Evolutionary conservation across 1,140 invertebrate genomes (phyloP), one percentile per base, ranked within the genome.

Genomic region (Lepidostoma basale): DNA sequence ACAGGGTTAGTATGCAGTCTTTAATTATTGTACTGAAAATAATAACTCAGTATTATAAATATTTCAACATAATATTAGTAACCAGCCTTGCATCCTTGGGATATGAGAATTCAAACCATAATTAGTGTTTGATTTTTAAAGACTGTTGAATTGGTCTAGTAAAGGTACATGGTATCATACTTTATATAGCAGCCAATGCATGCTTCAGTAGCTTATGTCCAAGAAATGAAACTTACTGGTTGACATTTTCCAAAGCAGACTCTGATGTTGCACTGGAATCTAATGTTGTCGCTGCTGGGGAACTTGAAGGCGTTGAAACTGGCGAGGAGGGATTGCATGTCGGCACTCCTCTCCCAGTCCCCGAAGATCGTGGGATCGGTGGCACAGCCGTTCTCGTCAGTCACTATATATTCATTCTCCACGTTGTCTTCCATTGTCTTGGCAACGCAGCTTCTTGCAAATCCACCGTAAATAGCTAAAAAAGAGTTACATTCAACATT

Each of bases 291-390:
- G 75, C 93, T 95, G 67, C 92, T 94, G 0, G 95, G 95, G 87
- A 98, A 98, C 78, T 98, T 97, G 78, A 98, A 98, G 3, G 95
- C 95, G 77, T 96, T 96, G 77, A 98, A 97, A 67, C 90, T 88
- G 39, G 94, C 94, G 75, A 92, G 83, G 18, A 97, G 79, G 9
- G 92, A 88, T 77, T 92, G 92, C 9, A 90, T 90, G 30, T 94
- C 91, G 3, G 90, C 86, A 76, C 93, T 92, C 70, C 93, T 90
- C 72, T 94, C 89, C 95, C 95, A 97, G 77, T 97, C 94, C 14
- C 93, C 94, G 74, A 97, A 97, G 75, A 97, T 96, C 14, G 88
- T 90, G 2, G 93, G 91, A 82, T 97, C 95, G 0, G 93, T 96
- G 12, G 95, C 94, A 75, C 95, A 97, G 25, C 95, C 95, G 74